These are phyloP conservation scores for Ophioninae sp. DNA, from an alignment of 2,888 invertebrate species.

Conservation along the genomic window DNA sequence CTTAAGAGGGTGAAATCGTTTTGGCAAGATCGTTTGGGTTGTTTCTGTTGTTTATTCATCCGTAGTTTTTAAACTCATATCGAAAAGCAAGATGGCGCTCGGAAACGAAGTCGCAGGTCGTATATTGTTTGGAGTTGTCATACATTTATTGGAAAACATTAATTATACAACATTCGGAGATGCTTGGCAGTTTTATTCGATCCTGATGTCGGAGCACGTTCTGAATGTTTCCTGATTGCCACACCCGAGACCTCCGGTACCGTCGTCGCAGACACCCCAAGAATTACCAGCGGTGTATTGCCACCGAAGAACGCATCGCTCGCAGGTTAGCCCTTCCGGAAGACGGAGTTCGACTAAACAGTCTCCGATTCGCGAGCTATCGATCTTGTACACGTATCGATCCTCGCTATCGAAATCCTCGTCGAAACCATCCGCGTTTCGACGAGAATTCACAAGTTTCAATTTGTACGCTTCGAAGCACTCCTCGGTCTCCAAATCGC, in stretches of 20 bases:
- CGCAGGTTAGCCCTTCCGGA: slow-evolving; percentile 81
- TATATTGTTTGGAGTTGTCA: too few species aligned
- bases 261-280: slow-evolving; percentile 81
- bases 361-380: slow-evolving; percentile 57
- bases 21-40: too few species aligned
- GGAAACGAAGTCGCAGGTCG: too few species aligned
- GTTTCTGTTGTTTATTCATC: too few species aligned
- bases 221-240: slow-evolving; percentile 83
- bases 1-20: too few species aligned
- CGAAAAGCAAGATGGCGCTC: too few species aligned
- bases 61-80: too few species aligned
- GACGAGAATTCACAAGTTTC: slow-evolving; percentile 67
- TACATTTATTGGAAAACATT: not conserved
- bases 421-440: slow-evolving; percentile 78
- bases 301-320: slow-evolving; percentile 84
- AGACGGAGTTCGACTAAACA: slow-evolving; percentile 75
- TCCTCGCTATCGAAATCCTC: slow-evolving; percentile 77
- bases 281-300: slow-evolving; percentile 82
- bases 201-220: slow-evolving; percentile 82
- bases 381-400: slow-evolving; percentile 70
- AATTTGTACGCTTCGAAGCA: slow-evolving; percentile 82
- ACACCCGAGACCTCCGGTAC: slow-evolving; percentile 80
- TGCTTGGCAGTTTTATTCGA: slow-evolving; percentile 52
- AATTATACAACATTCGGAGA: not conserved
- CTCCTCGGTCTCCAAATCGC: slow-evolving; percentile 81